Conservation (phyloP, 2,888 invertebrate species). For the Brenthis hecate region DNA sequence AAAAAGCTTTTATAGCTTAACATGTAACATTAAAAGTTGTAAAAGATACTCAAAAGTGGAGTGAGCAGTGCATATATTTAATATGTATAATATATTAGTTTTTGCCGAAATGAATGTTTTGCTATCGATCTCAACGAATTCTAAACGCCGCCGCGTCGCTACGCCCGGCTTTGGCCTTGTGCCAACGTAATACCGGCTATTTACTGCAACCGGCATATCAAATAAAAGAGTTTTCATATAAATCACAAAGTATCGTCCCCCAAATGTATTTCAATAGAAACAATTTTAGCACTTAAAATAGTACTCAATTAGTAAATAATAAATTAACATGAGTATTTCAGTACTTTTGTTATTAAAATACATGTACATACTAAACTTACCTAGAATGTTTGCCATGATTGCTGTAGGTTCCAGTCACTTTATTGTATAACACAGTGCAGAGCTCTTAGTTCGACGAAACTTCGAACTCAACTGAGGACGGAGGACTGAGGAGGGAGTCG, state of each 20-base stretch:
- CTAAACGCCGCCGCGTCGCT: conserved; percentile 46
- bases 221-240: conserved; percentile 37
- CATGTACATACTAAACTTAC: conserved; percentile 54
- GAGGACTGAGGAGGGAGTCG: conserved; percentile 32
- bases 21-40: not conserved
- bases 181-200: conserved; percentile 68
- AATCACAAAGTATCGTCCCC: conserved; percentile 2
- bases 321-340: conserved; percentile 16
- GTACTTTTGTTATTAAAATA: not conserved
- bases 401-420: conserved; percentile 44
- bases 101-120: conserved; percentile 29
- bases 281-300: not conserved
- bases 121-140: conserved; percentile 50
- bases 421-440: conserved; percentile 46
- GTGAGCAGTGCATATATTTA: not conserved
- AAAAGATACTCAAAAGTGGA: conserved; percentile 9
- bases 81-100: not conserved
- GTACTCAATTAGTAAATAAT: not conserved
- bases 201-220: conserved; percentile 51
- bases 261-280: not conserved
- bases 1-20: not conserved
- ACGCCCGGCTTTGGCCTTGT: conserved; percentile 62
- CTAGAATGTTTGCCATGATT: conserved; percentile 74
- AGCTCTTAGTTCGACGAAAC: conserved; percentile 55
- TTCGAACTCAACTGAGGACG: conserved; percentile 52